Evolutionary conservation across 1,140 invertebrate genomes (phyloP), one percentile per base, ranked within the genome.

Genomic region (Thaumatotibia leucotreta): DNA sequence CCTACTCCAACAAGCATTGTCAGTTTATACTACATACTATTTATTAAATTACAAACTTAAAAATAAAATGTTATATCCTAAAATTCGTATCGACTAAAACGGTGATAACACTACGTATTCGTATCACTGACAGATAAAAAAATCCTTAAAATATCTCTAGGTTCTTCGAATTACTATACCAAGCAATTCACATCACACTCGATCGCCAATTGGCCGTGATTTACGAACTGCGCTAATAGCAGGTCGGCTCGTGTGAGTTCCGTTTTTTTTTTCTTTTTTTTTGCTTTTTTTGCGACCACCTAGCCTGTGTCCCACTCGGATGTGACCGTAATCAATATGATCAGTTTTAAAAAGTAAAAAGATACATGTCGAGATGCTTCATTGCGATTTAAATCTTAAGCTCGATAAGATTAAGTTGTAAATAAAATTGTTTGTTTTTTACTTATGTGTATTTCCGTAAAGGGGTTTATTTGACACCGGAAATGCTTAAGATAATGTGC

Each of bases 241-340:
- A 14, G 45, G 22, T 70, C 65, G 63, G 58, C 72, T 66, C 69
- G 66, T 70, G 68, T 63, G 39, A 31, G 29, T 39, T 17, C 35
- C 23, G 35, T 0, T 54, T 69, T 23, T 63, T 63, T 8, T 5
- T 3, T 4, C 14, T 23, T 61, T 24, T 27, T 17, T 33, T 24
- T n/a, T 0, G n/a, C 17, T 35, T 66, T 61, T 77, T 77, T 75
- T 77, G 73, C 73, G 73, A 77, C 76, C 73, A 75, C 73, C 73
- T 58, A 63, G 33, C 6, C n/a, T 5, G n/a, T 63, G 63, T 45
- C 58, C 67, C 72, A 82, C 74, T 72, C 68, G 74, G 75, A 72
- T 58, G 63, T 73, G 65, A n/a, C 70, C 66, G 65, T 85, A 83
- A 88, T 88, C 35, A 39, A 39, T n/a, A 39, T n/a, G 35, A n/a